These are phyloP conservation scores for human DNA, from an alignment of 2,113 vertebrate species.

Conservation along the genomic window DNA sequence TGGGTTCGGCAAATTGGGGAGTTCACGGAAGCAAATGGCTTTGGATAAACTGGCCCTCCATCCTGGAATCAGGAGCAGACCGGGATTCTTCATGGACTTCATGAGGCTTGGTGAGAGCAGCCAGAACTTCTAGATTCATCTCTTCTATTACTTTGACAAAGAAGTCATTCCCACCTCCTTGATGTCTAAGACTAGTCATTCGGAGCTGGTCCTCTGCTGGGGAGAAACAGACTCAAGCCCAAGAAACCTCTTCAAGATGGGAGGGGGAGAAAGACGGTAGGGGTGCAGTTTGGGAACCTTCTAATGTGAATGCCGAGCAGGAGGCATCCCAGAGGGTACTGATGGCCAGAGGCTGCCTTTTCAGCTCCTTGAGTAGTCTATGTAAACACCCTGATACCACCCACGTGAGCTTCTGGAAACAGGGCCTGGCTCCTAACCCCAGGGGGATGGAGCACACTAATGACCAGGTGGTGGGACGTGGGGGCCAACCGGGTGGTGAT, in stretches of 20 bases:
- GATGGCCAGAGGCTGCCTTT: not conserved
- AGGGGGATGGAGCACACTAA: not conserved
- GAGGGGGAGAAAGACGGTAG: too few species aligned
- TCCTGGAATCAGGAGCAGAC: not conserved
- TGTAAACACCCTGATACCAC: too few species aligned
- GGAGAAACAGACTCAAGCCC: not conserved
- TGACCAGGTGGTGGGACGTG: not conserved
- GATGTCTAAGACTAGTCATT: not conserved
- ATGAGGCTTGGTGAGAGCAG: not conserved
- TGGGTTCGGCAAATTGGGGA: not conserved
- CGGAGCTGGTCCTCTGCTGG: not conserved
- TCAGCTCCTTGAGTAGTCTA: not conserved
- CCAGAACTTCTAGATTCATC: not conserved
- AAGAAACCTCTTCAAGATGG: not conserved
- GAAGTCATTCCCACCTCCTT: not conserved
- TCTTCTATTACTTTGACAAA: not conserved
- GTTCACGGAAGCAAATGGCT: not conserved
- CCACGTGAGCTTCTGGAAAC: not conserved
- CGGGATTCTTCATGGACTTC: not conserved
- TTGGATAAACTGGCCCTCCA: not conserved
- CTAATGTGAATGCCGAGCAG: not conserved
- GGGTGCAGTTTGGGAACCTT: not conserved
- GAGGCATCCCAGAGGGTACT: not conserved
- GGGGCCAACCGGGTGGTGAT: not conserved
- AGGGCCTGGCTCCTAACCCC: not conserved